These are phyloP conservation scores for Metopia argyrocephala DNA, from an alignment of 2,888 invertebrate genomes.

Conservation along the genomic window DNA sequence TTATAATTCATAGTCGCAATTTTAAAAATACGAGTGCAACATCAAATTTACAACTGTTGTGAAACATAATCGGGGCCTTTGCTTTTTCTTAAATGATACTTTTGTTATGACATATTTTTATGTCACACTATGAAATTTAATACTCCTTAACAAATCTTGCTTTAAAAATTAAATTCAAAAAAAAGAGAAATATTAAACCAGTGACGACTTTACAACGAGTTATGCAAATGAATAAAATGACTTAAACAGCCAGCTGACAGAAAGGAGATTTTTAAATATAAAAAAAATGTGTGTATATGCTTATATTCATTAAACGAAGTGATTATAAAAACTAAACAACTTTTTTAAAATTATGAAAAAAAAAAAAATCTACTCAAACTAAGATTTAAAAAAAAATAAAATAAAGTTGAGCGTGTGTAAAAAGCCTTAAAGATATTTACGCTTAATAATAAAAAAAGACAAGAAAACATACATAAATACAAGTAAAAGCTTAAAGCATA, in stretches of 20 bases:
- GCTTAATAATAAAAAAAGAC: slow-evolving; percentile 41
- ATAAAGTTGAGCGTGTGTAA: slow-evolving; percentile 54
- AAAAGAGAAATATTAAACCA: neutral
- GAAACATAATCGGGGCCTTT: too few species aligned
- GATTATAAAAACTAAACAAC: slow-evolving; percentile 45
- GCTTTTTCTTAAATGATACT: too few species aligned
- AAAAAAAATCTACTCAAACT: neutral
- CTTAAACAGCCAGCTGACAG: slow-evolving; percentile 22
- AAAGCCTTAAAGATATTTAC: slow-evolving; percentile 63
- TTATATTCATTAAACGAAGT: slow-evolving; percentile 31
- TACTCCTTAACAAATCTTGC: neutral
- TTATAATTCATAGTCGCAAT: too few species aligned
- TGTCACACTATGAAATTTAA: neutral
- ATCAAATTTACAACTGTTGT: too few species aligned
- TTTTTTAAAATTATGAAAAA: slow-evolving; percentile 20
- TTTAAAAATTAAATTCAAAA: neutral
- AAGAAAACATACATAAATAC: slow-evolving; percentile 23
- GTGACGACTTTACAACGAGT: slow-evolving; percentile 42
- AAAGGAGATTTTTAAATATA: slow-evolving; percentile 35
- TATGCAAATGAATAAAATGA: slow-evolving; percentile 70
- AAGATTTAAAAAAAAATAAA: slow-evolving; percentile 7
- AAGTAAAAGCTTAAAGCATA: slow-evolving; percentile 65
- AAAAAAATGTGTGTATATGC: slow-evolving; percentile 7
- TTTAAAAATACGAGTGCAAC: too few species aligned
- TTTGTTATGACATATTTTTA: neutral